Evolutionary conservation across 1,140 invertebrate species (phyloP), one percentile per base, ranked within the genome.

Genomic region (Pygmarrhopalites habei): DNA sequence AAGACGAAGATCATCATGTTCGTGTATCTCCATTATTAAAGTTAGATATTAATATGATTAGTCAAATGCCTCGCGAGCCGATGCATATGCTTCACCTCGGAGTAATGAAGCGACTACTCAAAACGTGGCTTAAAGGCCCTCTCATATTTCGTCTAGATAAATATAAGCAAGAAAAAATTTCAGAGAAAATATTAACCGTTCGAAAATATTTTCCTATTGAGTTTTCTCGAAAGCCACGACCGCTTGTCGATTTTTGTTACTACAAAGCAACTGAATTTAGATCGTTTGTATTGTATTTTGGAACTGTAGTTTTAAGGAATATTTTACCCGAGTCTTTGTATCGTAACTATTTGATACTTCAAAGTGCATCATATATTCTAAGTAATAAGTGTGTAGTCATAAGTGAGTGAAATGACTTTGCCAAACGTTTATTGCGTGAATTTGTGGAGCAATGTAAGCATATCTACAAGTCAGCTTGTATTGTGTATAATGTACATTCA

Each of bases 211-310:
- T 73, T 29, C 73, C 76, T 23, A 21, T 14, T 47, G 75, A 79
- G 64, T 79, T 77, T 74, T 53, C 56, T 35, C 61, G 77, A 60
- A 75, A 77, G 63, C 74, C 76, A 5, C 63, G 76, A 56, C 46
- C 65, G 28, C 58, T 79, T 80, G 75, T 75, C 79, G 79, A 69
- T n/a, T n/a, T n/a, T n/a, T n/a, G n/a, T n/a, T n/a, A n/a, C n/a
- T n/a, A n/a, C n/a, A n/a, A n/a, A n/a, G 78, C 76, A 3, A 79
- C 78, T 30, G 78, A 79, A 67, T 77, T 78, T 66, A 59, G 77
- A 25, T 65, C 74, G 53, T 77, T 79, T 71, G 53, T 80, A 21
- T 62, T 79, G 4, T 80, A 80, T 68, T 74, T 72, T 32, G 78
- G 77, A 7, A 72, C 75, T 41, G 46, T 76, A 19, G 69, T 74